Conservation (phyloP, 2,888 invertebrate genomes). For the Aromia moschata region DNA sequence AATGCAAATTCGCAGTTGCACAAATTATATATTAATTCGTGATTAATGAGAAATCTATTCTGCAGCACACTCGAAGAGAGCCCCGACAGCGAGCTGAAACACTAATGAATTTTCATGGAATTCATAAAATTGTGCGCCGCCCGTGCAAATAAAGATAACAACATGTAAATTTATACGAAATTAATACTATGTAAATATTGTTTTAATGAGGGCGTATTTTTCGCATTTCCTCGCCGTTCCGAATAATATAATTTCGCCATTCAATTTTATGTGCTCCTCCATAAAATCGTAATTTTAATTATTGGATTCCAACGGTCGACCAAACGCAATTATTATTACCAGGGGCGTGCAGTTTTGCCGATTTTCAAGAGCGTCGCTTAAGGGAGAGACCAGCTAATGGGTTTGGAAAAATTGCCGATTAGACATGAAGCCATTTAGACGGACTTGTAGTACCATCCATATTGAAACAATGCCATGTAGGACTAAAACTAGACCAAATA, state of each 20-base stretch:
- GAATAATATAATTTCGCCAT: conserved; percentile 28
- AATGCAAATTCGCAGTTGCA: conserved; percentile 2
- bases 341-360: conserved; percentile 6
- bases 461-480: too few species aligned
- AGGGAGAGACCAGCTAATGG: too few species aligned
- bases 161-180: conserved; percentile 55
- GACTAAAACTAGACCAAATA: too few species aligned
- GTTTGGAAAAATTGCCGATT: too few species aligned
- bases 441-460: too few species aligned
- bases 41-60: conserved; percentile 33
- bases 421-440: too few species aligned
- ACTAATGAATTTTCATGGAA: conserved; percentile 55
- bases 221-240: conserved; percentile 34
- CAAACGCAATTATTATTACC: conserved; percentile 21
- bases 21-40: conserved; percentile 28
- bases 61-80: conserved; percentile 39
- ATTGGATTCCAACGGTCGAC: conserved; percentile 21
- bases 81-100: conserved; percentile 21
- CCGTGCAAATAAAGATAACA: conserved; percentile 51
- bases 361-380: too few species aligned
- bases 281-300: conserved; percentile 27
- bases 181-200: conserved; percentile 54
- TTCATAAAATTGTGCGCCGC: conserved; percentile 48
- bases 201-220: conserved; percentile 43
- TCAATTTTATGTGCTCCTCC: conserved; percentile 18